A percentile compares a stretch with the other conserved stretches of the same genome.
Evolutionary conservation across 2,113 vertebrate genomes (phyloP).

Genomic region (Xiphophorus maculatus): DNA sequence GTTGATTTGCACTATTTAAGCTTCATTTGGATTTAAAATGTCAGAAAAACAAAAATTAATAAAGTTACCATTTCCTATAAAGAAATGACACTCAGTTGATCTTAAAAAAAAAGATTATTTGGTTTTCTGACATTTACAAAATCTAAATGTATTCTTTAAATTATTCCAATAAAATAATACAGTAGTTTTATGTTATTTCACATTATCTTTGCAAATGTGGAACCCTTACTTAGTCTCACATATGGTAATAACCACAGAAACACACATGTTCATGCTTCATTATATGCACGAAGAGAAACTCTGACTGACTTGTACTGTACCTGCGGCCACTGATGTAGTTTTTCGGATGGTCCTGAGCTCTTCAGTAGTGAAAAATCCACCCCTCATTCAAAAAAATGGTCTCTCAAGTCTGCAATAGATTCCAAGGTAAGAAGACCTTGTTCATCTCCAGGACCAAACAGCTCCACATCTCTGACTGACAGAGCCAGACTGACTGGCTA

Average conservation of each 20-base stretch:
- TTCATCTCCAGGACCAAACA: constrained; percentile 23
- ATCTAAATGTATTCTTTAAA: constrained; percentile 1
- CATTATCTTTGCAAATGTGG: neutral
- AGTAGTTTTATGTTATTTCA: constrained; percentile 5
- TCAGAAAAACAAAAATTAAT: constrained; percentile 4
- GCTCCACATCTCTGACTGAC: constrained; percentile 40
- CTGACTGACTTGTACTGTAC: constrained; percentile 65
- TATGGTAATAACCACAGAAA: constrained; percentile 11
- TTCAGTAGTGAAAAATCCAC: constrained; percentile 43
- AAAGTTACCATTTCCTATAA: constrained; percentile 18
- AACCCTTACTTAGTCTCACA: constrained; percentile 15
- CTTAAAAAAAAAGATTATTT: constrained; percentile 1
- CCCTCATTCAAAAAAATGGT: constrained; percentile 49
- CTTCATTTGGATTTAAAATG: neutral
- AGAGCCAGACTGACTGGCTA: constrained; percentile 38
- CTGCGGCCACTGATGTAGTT: constrained; percentile 61
- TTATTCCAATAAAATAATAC: neutral
- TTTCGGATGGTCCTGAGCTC: constrained; percentile 58
- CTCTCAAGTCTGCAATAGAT: constrained; percentile 43
- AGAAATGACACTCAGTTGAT: neutral
- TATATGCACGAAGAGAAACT: constrained; percentile 18
- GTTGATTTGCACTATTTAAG: neutral
- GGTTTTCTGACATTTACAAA: neutral
- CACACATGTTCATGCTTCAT: neutral
- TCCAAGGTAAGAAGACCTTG: constrained; percentile 12